Conservation (phyloP, 2,113 vertebrate genomes). For the Pachypanchax playfairii region DNA sequence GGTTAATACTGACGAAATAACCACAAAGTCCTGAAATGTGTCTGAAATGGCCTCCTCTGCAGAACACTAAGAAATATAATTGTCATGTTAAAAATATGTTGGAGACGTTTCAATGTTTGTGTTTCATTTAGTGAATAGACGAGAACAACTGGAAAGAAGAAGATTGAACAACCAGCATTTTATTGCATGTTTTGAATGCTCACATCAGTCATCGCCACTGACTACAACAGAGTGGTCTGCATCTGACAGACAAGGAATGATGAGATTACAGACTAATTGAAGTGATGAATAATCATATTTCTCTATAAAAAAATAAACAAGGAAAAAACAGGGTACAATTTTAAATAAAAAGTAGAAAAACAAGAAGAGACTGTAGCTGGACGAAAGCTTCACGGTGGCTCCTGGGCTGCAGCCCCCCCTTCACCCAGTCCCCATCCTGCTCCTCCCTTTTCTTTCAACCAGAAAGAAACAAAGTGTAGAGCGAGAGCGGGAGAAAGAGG, state of each 20-base stretch:
- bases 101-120: no score
- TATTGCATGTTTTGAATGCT: slow-evolving; percentile 99
- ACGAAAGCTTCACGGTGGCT: slow-evolving; percentile 84
- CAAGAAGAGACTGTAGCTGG: slow-evolving; percentile 81
- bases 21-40: no score
- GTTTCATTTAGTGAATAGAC: no score
- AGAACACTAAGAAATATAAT: no score
- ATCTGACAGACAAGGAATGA: slow-evolving; percentile 93
- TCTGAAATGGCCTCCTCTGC: no score
- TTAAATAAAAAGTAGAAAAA: slow-evolving; percentile 58
- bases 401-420: slow-evolving; percentile 72
- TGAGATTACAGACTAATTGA: slow-evolving; percentile 90
- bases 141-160: slow-evolving; percentile 65
- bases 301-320: slow-evolving; percentile 70
- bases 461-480: slow-evolving; percentile 43
- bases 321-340: slow-evolving; percentile 62
- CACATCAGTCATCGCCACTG: slow-evolving; percentile 90
- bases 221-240: slow-evolving; percentile 95
- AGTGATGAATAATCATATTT: slow-evolving; percentile 88
- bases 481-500: slow-evolving; percentile 29
- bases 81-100: background rate
- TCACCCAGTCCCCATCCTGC: background rate
- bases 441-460: no score
- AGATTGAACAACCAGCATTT: slow-evolving; percentile 95
- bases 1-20: no score